Conservation (phyloP, 1,140 invertebrate species). For the Heliconius eleuchia region DNA sequence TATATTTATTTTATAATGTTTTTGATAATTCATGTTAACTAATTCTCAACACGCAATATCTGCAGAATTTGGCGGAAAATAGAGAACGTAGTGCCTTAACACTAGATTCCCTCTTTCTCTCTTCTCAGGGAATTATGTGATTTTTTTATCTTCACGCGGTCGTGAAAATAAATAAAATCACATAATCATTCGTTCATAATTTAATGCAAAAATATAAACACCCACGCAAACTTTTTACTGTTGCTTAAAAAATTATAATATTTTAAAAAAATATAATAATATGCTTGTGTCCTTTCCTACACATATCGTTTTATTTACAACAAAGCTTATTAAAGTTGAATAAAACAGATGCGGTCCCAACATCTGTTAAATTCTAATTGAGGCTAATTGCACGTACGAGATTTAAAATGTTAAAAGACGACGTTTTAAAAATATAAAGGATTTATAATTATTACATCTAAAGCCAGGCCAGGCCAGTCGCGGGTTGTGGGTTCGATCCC, state of each 20-base stretch:
- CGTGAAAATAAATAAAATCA: too few species aligned
- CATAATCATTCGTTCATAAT: not conserved
- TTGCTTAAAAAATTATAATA: not conserved
- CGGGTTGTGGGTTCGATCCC: too few species aligned
- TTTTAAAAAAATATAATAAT: not conserved
- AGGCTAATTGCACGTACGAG: conserved; percentile 4
- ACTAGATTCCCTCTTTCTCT: too few species aligned
- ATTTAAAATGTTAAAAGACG: not conserved
- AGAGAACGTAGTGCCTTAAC: too few species aligned
- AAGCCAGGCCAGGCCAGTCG: not conserved
- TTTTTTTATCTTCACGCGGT: too few species aligned
- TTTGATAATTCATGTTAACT: too few species aligned
- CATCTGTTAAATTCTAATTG: conserved; percentile 9
- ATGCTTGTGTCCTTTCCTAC: not conserved
- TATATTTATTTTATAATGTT: too few species aligned
- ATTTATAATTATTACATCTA: conserved; percentile 1
- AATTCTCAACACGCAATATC: too few species aligned
- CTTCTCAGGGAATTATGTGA: too few species aligned
- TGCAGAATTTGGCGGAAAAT: too few species aligned
- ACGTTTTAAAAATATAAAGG: not conserved
- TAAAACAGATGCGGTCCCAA: conserved; percentile 4
- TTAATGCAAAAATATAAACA: not conserved
- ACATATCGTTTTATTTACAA: not conserved
- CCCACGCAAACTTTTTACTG: not conserved
- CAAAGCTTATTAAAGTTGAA: conserved; percentile 9